Conservation (phyloP, 2,113 vertebrate genomes). For the Paratilapia polleni region DNA sequence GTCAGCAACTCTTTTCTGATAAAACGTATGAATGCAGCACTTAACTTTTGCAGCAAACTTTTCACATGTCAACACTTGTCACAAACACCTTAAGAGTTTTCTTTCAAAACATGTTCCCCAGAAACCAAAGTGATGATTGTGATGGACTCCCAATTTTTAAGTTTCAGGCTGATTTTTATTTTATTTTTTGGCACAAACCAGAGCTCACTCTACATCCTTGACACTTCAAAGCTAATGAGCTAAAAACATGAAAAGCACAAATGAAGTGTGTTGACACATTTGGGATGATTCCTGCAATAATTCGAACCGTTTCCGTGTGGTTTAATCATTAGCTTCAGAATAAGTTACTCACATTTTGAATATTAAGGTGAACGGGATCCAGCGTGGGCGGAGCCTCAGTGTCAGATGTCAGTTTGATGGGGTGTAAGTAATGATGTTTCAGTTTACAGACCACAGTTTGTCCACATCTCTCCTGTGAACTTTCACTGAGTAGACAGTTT, state of each 20-base stretch:
- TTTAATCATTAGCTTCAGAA: conserved; percentile 18
- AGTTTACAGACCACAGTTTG: conserved; percentile 1
- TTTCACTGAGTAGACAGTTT: conserved; percentile 1
- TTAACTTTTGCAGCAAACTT: background rate
- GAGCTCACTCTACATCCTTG: background rate
- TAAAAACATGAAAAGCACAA: conserved; percentile 4
- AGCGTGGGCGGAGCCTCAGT: background rate
- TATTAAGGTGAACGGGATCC: too few relatives aligned
- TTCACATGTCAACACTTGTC: background rate
- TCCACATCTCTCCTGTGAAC: conserved; percentile 1
- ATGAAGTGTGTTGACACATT: background rate
- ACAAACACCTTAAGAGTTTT: background rate
- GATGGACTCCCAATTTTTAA: background rate
- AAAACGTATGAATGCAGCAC: background rate
- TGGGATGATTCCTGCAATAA: background rate
- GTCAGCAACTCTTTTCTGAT: background rate
- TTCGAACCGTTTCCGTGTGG: background rate
- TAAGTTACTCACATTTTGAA: background rate
- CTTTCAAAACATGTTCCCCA: background rate
- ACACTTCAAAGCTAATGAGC: conserved; percentile 31
- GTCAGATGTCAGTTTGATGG: background rate
- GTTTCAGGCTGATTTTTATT: background rate
- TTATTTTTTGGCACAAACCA: background rate
- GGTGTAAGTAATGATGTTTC: background rate
- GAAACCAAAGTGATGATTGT: background rate